phyloP scores from a whole-genome alignment of 2,113 vertebrate species.

The Megaceryle maxima region DNA sequence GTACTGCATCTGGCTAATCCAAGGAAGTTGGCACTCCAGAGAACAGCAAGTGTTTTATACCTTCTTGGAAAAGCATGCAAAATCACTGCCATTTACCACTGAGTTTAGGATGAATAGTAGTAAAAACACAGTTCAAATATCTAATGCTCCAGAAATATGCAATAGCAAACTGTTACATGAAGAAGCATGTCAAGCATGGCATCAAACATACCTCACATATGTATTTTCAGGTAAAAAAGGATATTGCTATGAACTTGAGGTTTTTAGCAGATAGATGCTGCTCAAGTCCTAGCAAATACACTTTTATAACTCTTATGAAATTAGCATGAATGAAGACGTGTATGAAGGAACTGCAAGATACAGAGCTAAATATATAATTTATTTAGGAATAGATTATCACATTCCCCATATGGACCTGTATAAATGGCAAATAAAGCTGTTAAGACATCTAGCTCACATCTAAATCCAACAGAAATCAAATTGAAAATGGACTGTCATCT shows the following conservation, averaged over 20 bases:
- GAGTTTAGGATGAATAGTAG: not conserved
- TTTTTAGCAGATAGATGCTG: not conserved
- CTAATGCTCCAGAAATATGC: not conserved
- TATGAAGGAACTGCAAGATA: not conserved
- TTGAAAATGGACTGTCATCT: not conserved
- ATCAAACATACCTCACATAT: not conserved
- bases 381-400: not conserved
- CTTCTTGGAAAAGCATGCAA: not conserved
- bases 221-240: not conserved
- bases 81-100: not conserved
- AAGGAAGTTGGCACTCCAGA: not conserved
- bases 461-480: not conserved
- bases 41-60: not conserved
- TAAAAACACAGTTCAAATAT: not conserved
- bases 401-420: not conserved
- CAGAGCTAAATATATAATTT: not conserved
- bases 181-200: not conserved
- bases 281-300: not conserved
- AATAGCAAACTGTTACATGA: not conserved
- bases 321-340: not conserved
- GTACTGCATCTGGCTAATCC: not conserved
- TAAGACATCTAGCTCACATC: not conserved
- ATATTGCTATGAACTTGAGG: not conserved
- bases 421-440: not conserved
- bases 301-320: not conserved